A percentile compares a stretch with the other conserved stretches of the same genome.
phyloP scores from a whole-genome alignment of 1,140 invertebrate genomes.

The Trichoplusia ni region DNA sequence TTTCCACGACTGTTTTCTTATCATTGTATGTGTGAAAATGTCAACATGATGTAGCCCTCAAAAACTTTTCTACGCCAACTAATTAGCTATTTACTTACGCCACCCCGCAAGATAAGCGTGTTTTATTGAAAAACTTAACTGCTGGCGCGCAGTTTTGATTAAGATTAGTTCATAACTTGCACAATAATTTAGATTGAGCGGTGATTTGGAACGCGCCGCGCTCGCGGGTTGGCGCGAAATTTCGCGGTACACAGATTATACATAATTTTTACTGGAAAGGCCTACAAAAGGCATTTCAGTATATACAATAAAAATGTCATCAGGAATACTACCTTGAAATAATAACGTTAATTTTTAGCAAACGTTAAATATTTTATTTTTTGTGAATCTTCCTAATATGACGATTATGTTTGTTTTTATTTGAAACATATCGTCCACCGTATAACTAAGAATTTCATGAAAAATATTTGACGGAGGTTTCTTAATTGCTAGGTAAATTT shows the following conservation, averaged over 20 bases:
- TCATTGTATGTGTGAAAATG: background rate
- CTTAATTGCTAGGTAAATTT: too few species aligned
- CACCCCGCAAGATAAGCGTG: slow-evolving; percentile 58
- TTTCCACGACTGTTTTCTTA: too few species aligned
- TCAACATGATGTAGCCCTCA: background rate
- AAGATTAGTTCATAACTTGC: slow-evolving; percentile 72
- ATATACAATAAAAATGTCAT: too few species aligned
- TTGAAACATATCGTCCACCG: too few species aligned
- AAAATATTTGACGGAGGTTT: too few species aligned
- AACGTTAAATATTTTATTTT: too few species aligned
- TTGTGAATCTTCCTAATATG: too few species aligned
- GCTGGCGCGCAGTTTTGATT: slow-evolving; percentile 51
- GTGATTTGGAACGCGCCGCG: slow-evolving; percentile 51
- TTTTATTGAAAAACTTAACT: slow-evolving; percentile 74
- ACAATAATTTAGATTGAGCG: slow-evolving; percentile 76
- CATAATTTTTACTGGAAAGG: slow-evolving; percentile 10
- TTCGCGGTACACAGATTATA: slow-evolving; percentile 37
- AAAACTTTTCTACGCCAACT: background rate
- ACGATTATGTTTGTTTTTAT: too few species aligned
- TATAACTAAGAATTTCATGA: too few species aligned
- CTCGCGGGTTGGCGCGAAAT: slow-evolving; percentile 34
- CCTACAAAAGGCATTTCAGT: too few species aligned
- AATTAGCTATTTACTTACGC: slow-evolving; percentile 11
- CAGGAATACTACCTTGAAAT: too few species aligned
- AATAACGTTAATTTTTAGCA: too few species aligned